Evolutionary conservation across 2,113 vertebrate genomes (phyloP), one percentile per base, ranked within the genome.

Genomic region (Amphiprion percula): DNA sequence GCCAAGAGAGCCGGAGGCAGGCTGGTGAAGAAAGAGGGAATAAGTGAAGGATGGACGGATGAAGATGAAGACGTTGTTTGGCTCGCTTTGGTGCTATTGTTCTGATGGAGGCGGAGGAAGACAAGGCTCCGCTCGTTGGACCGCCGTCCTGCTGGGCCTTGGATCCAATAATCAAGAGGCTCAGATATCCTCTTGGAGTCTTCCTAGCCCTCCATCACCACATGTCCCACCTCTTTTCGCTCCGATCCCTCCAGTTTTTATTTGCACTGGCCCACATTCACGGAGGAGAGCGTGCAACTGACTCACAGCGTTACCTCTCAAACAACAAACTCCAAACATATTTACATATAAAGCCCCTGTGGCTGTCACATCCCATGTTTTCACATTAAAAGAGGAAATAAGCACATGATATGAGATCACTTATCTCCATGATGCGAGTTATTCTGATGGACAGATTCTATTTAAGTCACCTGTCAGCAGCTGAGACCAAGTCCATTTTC

Each of bases 381-480:
- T 79, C 71, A 64, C 47, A 68, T 66, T 49, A 69, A 65, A 15
- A 50, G 65, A 77, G 77, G 84, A 92, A 87, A 83, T 74, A 64
- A 86, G 65, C 39, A 17, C 21, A 82, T 44, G 39, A 81, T 68
- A 83, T 77, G 73, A 79, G 61, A 68, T 28, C 70, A 60, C 53
- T 33, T 67, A 84, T 74, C 72, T 65, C 59, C 19, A 33, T 21
- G 44, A 73, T 65, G 67, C 65, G 61, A 15, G 58, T 64, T 72
- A 81, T 76, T 79, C 81, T 88, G 89, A 91, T 67, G 76, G 89
- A 90, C 82, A 52, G 82, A 72, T 76, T 81, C 69, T 74, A 85
- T 81, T 88, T 82, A 62, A 81, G 84, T 91, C 92, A 90, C 91
- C 90, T 91, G 92, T 91, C 92, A 89, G 90, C 70, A 68, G 65